phyloP scores from a whole-genome alignment of 2,888 invertebrate species.

The Ptilodon capucinus region DNA sequence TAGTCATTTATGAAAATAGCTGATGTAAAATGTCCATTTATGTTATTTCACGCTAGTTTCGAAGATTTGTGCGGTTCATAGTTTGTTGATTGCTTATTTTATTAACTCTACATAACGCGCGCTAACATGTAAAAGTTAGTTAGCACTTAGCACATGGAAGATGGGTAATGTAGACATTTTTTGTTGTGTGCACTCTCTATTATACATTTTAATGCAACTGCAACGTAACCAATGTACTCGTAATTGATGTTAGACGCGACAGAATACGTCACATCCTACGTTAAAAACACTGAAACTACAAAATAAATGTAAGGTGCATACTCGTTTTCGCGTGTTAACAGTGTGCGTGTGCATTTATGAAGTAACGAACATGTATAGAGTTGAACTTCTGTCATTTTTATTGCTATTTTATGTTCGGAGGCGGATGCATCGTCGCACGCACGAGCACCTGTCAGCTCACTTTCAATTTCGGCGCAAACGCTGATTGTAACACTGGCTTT shows the following conservation, averaged over 20 bases:
- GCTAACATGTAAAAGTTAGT: too few relatives aligned
- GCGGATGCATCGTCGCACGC: slow-evolving; percentile 35
- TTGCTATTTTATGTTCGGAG: slow-evolving; percentile 18
- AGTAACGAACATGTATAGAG: slow-evolving; percentile 16
- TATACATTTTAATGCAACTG: neutral
- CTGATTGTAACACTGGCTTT: slow-evolving; percentile 45
- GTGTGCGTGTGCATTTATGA: slow-evolving; percentile 17
- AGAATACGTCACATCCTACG: neutral
- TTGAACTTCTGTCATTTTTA: slow-evolving; percentile 22
- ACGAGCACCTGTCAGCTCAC: slow-evolving; percentile 51
- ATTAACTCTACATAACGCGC: too few relatives aligned
- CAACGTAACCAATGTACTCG: neutral
- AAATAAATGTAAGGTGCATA: neutral
- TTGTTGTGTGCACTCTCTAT: neutral
- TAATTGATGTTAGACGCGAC: neutral
- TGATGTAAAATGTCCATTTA: neutral
- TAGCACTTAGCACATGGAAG: too few relatives aligned
- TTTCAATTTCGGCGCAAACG: slow-evolving; percentile 61
- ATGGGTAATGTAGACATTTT: neutral
- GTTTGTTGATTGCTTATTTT: neutral
- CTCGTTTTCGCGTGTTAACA: slow-evolving; percentile 3
- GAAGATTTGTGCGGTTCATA: neutral
- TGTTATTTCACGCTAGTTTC: neutral
- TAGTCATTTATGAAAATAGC: neutral
- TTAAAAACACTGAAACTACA: neutral